Base-by-base conservation (phyloP, 2,113 vertebrate genomes). In the Grallaria varia region DNA sequence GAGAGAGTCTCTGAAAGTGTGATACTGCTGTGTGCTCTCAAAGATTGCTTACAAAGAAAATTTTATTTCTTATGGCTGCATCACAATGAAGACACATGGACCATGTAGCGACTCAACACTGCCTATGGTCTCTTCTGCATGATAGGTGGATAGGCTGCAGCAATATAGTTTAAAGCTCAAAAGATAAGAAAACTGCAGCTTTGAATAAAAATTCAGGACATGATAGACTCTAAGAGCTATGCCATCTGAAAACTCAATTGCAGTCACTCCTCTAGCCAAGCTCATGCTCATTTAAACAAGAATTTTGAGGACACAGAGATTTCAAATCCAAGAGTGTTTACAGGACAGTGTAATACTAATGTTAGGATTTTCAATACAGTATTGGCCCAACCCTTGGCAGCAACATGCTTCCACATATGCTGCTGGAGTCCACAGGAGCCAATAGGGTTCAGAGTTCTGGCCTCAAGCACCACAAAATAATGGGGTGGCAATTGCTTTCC, bases 391-490 rank as follows among this genome's bases (percentile, higher is more conserved):
- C 28, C 16, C 28, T 67, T 14, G 49, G 27, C 18, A 66, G 31
- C 24, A 66, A 17, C 12, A 3, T 62, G 30, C 16, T 73, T 20
- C 14, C 35, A 60, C 28, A 59, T 9, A 22, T 0, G 1, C 42
- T 45, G 33, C 20, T 47, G 19, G n/a, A 71, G 28, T 37, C n/a
- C 35, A 37, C 10, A 82, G 24, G 45, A 63, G 10, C 12, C 47
- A 44, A n/a, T 16, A 72, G 12, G 0, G 0, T 12, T 8, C 39
- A 72, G 8, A 25, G 33, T 19, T 52, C 30, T 56, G 15, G 27
- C 67, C 62, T 86, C 12, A 64, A 62, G 27, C 30, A 50, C 4
- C 31, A 50, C 17, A 55, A 60, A 85, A 74, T 20, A 8, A 44
- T 6, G 9, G 18, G 8, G 14, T 80, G 19, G 15, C 12, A 45